These are phyloP conservation scores for Drosophila lacertosa DNA, from an alignment of 1,140 invertebrate species.

Conservation along the genomic window DNA sequence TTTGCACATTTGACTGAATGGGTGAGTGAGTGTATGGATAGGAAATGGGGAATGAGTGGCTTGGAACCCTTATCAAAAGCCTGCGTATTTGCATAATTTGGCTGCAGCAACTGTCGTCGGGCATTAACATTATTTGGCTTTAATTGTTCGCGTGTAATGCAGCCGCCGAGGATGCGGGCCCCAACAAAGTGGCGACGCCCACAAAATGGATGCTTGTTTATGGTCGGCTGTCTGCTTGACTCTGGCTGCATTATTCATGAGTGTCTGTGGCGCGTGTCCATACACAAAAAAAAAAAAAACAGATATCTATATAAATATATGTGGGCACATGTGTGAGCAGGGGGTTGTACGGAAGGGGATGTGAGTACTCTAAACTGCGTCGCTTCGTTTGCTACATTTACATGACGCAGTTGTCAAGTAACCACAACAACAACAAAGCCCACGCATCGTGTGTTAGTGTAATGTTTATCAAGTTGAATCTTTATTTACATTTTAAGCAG, in stretches of 20 bases:
- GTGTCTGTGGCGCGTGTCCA: slow-evolving; percentile 39
- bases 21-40: not conserved
- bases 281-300: slow-evolving; percentile 1
- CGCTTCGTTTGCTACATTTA: slow-evolving; percentile 34
- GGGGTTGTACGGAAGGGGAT: no score
- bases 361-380: slow-evolving; percentile 25
- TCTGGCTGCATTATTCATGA: slow-evolving; percentile 48
- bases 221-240: slow-evolving; percentile 11
- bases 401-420: slow-evolving; percentile 46
- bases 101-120: slow-evolving; percentile 50
- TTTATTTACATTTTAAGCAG: slow-evolving; percentile 53
- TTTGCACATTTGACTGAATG: slow-evolving; percentile 24
- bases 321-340: not conserved
- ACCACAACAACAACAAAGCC: slow-evolving; percentile 16
- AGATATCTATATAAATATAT: not conserved
- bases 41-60: not conserved
- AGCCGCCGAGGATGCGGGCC: slow-evolving; percentile 5
- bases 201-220: slow-evolving; percentile 38
- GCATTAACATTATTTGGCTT: slow-evolving; percentile 55
- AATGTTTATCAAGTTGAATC: slow-evolving; percentile 38
- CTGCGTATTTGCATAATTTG: slow-evolving; percentile 50
- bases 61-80: slow-evolving; percentile 47
- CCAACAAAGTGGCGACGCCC: slow-evolving; percentile 10
- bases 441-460: slow-evolving; percentile 35
- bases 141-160: slow-evolving; percentile 40